Conservation (phyloP, 2,113 vertebrate species). For the Rhegmatorhina hoffmannsi region DNA sequence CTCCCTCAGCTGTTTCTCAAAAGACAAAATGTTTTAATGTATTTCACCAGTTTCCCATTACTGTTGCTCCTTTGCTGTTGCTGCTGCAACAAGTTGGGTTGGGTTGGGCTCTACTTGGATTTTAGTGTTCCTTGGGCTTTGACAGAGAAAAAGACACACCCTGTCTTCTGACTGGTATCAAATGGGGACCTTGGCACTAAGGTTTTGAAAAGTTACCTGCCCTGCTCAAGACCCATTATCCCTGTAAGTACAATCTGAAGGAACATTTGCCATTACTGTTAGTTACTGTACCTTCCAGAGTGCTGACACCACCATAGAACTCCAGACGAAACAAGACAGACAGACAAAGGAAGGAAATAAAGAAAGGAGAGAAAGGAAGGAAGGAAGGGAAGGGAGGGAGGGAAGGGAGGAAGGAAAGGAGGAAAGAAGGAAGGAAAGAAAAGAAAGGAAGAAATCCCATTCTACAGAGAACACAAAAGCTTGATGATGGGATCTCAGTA, state of each 20-base stretch:
- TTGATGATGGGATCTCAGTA: background rate
- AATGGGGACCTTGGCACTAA: background rate
- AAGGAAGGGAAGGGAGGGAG: background rate
- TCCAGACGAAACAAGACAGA: background rate
- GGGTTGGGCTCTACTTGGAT: background rate
- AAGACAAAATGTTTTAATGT: background rate
- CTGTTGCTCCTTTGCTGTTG: background rate
- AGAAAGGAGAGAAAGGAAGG: background rate
- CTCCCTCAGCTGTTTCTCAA: background rate
- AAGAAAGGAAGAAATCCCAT: background rate
- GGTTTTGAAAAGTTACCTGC: constrained; percentile 43
- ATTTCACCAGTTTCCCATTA: background rate
- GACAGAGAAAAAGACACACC: background rate
- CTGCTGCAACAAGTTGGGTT: background rate
- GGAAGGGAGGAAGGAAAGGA: too few relatives aligned
- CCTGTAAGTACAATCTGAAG: constrained; percentile 35
- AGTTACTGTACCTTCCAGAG: background rate
- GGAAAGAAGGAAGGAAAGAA: background rate
- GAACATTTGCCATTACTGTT: background rate
- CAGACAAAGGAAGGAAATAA: background rate
- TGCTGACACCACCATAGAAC: background rate
- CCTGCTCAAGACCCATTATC: background rate
- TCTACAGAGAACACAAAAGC: background rate
- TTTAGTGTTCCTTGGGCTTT: background rate
- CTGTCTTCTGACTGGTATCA: background rate